phyloP scores from a whole-genome alignment of 64 coral and sea anemone genomes.

The Pocillopora damicornis region DNA sequence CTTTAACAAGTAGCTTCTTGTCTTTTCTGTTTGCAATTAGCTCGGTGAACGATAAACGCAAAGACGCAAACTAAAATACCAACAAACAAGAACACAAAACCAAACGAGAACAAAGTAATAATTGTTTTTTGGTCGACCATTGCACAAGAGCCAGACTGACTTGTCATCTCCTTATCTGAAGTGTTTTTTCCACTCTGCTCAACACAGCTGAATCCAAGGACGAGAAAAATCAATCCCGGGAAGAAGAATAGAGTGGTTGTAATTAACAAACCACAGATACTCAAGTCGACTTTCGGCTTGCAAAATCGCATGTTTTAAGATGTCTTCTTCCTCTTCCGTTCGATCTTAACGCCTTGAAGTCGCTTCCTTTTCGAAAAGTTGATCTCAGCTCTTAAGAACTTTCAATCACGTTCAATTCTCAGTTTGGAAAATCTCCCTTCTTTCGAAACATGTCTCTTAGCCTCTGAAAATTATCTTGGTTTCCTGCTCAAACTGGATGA shows the following conservation, averaged over 20 bases:
- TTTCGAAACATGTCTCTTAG: neutral
- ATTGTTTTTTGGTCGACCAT: neutral
- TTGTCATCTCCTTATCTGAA: neutral
- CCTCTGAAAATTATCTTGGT: neutral
- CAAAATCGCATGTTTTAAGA: conserved; percentile 5
- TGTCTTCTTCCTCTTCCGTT: neutral
- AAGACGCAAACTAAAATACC: neutral
- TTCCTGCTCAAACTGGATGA: neutral
- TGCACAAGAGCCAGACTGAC: neutral
- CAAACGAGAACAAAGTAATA: neutral
- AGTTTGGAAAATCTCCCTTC: neutral
- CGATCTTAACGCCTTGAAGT: neutral
- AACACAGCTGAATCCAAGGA: neutral
- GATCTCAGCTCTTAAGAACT: neutral
- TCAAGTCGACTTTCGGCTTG: neutral
- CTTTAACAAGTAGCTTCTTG: neutral
- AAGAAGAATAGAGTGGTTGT: neutral
- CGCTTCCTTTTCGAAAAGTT: neutral
- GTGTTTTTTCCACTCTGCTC: neutral
- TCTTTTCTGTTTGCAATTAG: neutral
- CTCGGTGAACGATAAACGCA: neutral
- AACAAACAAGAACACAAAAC: neutral
- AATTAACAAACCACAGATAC: neutral
- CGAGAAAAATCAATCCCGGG: neutral
- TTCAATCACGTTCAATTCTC: neutral